phyloP scores from a whole-genome alignment of 2,797 vertebrate species.

The Rhinichthys osculus region DNA sequence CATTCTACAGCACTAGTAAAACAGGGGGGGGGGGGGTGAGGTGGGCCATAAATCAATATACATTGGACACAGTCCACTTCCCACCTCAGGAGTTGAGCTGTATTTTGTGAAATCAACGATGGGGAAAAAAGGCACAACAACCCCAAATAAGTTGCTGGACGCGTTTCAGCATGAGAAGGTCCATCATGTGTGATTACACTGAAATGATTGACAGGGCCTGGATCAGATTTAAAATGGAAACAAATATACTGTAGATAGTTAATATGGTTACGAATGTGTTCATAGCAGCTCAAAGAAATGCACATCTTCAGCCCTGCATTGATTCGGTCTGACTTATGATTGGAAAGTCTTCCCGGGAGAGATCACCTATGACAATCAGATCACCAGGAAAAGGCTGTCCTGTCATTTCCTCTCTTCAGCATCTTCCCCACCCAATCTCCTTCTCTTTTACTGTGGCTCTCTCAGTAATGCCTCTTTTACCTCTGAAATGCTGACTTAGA shows the following conservation, averaged over 20 bases:
- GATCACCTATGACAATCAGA: slow-evolving; percentile 28
- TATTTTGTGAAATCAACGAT: slow-evolving; percentile 56
- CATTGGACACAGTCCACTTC: slow-evolving; percentile 77
- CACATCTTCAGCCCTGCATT: neutral
- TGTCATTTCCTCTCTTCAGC: neutral
- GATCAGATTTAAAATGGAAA: neutral
- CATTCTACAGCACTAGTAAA: slow-evolving; percentile 67
- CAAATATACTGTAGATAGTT: neutral
- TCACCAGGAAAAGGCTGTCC: neutral
- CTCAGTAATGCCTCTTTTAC: slow-evolving; percentile 1
- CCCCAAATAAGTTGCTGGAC: slow-evolving; percentile 35
- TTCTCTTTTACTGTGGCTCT: neutral
- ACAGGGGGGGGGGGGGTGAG: slow-evolving; percentile 60
- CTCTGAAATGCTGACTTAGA: slow-evolving; percentile 47
- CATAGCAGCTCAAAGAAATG: neutral
- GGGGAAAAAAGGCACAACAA: slow-evolving; percentile 36
- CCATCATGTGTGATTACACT: slow-evolving; percentile 35
- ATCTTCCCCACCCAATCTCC: neutral
- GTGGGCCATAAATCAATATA: slow-evolving; percentile 72
- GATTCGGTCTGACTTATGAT: slow-evolving; percentile 20
- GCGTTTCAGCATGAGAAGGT: slow-evolving; percentile 15
- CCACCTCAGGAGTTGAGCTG: slow-evolving; percentile 65
- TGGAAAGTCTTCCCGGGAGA: slow-evolving; percentile 9
- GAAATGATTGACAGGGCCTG: slow-evolving; percentile 52
- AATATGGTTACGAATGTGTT: neutral